Evolutionary conservation across 1,140 invertebrate genomes (phyloP), one percentile per base, ranked within the genome.

Genomic region (Pseudomyrmex sp.): DNA sequence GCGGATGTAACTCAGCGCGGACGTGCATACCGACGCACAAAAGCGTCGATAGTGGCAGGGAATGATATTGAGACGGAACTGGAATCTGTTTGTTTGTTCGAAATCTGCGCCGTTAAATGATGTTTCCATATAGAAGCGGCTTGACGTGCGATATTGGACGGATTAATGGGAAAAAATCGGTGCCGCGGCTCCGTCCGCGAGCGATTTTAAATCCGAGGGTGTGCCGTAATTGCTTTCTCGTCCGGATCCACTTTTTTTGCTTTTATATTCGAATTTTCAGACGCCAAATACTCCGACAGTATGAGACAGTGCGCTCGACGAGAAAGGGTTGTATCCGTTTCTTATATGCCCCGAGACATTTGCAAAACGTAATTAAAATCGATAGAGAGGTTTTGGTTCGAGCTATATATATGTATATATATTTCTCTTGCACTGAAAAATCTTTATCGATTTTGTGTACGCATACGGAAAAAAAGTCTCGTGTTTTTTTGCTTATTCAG

Each of bases 101-200:
- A 83, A 65, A 76, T 83, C 61, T 65, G 72, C 35, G 50, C 80
- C 59, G 35, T 63, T 75, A 83, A 83, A 83, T 83, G 72, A 76
- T 77, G 61, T 83, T 77, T 83, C 52, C 13, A 56, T 46, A 56
- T 61, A 63, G 12, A 13, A 69, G 15, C 52, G 44, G 44, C 61
- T 65, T 72, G 62, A 82, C 77, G 44, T 69, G 20, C 58, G 62
- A 82, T 72, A 69, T 69, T 83, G 65, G 66, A 58, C 35, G 26
- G 48, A 80, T 58, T 66, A 80, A 65, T 46, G 82, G 62, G 23
- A 65, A 59, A 66, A 77, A 83, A 65, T 13, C 73, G 20, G 35
- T 26, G 72, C 13, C 48, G 72, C 70, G 61, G 9, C 72, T 52
- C 54, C 48, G 46, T 23, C 9, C 50, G 50, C 63, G 65, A 46